phyloP scores from a whole-genome alignment of 2,888 invertebrate species.

The Stratiomys singularior region DNA sequence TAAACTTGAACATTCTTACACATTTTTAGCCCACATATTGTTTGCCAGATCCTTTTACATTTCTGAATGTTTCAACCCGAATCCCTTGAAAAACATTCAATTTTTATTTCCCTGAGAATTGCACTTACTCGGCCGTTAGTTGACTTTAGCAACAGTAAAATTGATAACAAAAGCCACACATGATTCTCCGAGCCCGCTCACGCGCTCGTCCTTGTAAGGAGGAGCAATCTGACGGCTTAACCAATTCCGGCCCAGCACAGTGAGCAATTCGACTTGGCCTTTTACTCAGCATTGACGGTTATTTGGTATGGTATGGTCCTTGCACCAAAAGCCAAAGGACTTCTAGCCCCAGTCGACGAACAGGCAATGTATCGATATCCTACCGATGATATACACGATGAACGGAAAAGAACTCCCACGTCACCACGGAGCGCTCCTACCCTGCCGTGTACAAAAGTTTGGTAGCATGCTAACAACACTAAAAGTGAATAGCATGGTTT shows the following conservation, averaged over 20 bases:
- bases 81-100: neutral
- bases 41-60: neutral
- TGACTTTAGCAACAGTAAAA: neutral
- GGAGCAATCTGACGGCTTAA: neutral
- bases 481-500: neutral
- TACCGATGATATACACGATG: neutral
- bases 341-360: neutral
- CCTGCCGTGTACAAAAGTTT: neutral
- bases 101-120: conserved; percentile 33
- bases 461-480: neutral
- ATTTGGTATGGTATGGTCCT: neutral
- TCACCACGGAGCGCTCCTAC: neutral
- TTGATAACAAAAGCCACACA: neutral
- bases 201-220: neutral
- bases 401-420: neutral
- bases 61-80: conserved; percentile 27
- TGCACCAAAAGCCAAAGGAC: neutral
- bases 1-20: neutral
- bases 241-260: conserved; percentile 35
- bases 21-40: neutral
- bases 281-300: neutral
- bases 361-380: neutral
- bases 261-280: conserved; percentile 47
- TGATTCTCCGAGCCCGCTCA: neutral
- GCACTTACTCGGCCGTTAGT: neutral